Evolutionary conservation across 2,888 invertebrate genomes (phyloP).

Genomic region (Lasioglossum lativentre): DNA sequence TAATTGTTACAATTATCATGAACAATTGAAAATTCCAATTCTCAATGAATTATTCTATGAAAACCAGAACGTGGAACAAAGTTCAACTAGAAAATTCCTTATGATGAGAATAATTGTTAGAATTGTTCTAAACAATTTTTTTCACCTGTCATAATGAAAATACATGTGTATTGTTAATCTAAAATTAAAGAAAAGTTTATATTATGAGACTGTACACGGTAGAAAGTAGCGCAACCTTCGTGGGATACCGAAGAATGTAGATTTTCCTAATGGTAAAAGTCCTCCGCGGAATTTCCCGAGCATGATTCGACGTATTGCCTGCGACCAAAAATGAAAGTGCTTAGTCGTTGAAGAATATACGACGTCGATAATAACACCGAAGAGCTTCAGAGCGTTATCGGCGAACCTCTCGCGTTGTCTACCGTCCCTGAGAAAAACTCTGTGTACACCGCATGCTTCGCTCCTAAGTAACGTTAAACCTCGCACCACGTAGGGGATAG

Average conservation of each 20-base stretch:
- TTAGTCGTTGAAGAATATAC: conserved; percentile 9
- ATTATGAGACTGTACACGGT: no score
- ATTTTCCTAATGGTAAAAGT: neutral
- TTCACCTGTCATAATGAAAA: no score
- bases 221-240: no score
- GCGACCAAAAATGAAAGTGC: conserved; percentile 13
- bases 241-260: neutral
- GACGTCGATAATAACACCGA: conserved; percentile 28
- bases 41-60: no score
- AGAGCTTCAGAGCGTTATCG: conserved; percentile 51
- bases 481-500: conserved; percentile 20
- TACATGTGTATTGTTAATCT: no score
- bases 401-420: conserved; percentile 53
- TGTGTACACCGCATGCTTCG: conserved; percentile 60
- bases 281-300: neutral
- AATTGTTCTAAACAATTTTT: neutral
- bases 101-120: no score
- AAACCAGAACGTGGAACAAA: no score
- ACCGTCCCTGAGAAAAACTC: conserved; percentile 60
- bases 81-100: no score
- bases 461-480: conserved; percentile 61
- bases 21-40: no score
- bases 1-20: no score
- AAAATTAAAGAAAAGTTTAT: no score
- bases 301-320: neutral